Percentiles rank a stretch among this genome's conserved stretches.
These are phyloP conservation scores for Enteromius anoplus DNA, from an alignment of 2,797 vertebrate species.

Conservation along the genomic window DNA sequence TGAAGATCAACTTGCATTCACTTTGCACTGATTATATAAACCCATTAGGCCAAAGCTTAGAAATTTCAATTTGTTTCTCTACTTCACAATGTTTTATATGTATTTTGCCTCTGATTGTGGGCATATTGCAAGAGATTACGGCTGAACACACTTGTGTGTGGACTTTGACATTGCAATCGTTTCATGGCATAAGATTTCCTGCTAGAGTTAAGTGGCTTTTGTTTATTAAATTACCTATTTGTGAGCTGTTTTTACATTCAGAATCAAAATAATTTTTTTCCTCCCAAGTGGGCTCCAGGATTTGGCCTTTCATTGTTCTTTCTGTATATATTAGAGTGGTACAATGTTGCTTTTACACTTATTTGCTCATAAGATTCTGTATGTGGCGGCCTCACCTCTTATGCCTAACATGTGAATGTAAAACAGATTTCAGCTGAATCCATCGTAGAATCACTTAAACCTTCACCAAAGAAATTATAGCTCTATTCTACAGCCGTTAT, in stretches of 20 bases:
- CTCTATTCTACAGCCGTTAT: constrained; percentile 44
- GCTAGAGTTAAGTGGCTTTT: constrained; percentile 23
- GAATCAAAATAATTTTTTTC: neutral
- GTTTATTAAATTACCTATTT: neutral
- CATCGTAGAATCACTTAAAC: constrained; percentile 45
- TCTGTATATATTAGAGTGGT: constrained; percentile 49
- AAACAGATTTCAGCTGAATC: constrained; percentile 51
- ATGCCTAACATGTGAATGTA: constrained; percentile 55
- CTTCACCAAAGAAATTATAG: constrained; percentile 66
- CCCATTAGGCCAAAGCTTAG: constrained; percentile 40
- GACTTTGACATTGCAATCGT: constrained; percentile 21
- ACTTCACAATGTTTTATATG: neutral
- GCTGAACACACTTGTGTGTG: constrained; percentile 14
- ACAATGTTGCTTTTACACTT: constrained; percentile 41
- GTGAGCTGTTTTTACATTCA: constrained; percentile 24
- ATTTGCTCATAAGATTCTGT: constrained; percentile 38
- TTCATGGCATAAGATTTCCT: neutral
- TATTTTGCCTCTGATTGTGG: neutral
- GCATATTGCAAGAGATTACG: constrained; percentile 33
- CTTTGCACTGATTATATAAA: constrained; percentile 46
- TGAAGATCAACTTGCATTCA: constrained; percentile 30
- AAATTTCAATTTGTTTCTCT: constrained; percentile 15
- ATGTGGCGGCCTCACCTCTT: constrained; percentile 48
- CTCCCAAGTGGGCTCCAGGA: constrained; percentile 11
- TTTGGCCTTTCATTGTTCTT: constrained; percentile 53